phyloP scores from a whole-genome alignment of 2,888 invertebrate species.

The Axea sp. region DNA sequence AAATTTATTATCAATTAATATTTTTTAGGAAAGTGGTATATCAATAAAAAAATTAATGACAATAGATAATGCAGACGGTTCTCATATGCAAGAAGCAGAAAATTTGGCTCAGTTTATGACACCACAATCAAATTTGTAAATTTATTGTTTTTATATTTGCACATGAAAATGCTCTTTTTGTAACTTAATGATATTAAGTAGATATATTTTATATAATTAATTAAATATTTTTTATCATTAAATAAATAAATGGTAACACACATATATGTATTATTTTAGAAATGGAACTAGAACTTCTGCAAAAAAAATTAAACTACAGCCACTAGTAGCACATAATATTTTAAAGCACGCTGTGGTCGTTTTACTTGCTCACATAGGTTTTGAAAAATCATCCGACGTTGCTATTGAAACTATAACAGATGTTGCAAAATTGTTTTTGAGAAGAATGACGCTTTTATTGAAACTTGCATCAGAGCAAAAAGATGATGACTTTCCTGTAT shows the following conservation, averaged over 20 bases:
- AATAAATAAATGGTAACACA: too few species aligned
- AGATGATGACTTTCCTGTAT: slow-evolving; percentile 81
- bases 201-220: too few species aligned
- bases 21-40: slow-evolving; percentile 73
- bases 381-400: slow-evolving; percentile 80
- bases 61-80: slow-evolving; percentile 63
- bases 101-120: slow-evolving; percentile 61
- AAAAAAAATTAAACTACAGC: slow-evolving; percentile 68
- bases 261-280: too few species aligned
- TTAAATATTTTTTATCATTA: too few species aligned
- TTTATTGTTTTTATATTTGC: too few species aligned
- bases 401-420: slow-evolving; percentile 80
- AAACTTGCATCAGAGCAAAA: slow-evolving; percentile 81
- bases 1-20: background rate
- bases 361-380: slow-evolving; percentile 81
- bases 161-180: too few species aligned
- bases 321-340: slow-evolving; percentile 72
- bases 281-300: slow-evolving; percentile 65
- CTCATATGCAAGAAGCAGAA: slow-evolving; percentile 45
- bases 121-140: slow-evolving; percentile 61
- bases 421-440: slow-evolving; percentile 80
- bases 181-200: too few species aligned
- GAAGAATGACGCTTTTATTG: slow-evolving; percentile 80
- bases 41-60: slow-evolving; percentile 70
- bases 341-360: slow-evolving; percentile 80